Evolutionary conservation across 2,113 vertebrate species (phyloP), one percentile per base, ranked within the genome.

Genomic region (Hemichromis elongatus): DNA sequence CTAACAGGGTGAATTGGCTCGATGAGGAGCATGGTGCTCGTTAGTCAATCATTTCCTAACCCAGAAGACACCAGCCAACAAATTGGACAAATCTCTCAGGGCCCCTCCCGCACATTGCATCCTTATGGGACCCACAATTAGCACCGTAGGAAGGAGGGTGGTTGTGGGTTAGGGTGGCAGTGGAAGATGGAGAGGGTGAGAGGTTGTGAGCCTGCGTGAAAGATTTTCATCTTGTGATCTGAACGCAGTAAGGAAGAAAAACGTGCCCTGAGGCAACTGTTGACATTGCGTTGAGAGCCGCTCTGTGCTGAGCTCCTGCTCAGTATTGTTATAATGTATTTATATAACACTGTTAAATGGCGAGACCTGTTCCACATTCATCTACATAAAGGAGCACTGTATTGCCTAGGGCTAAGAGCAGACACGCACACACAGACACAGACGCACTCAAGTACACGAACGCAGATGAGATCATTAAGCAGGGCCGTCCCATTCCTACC

Each of bases 361-460:
- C 95, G 93, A 97, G 93, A 96, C 96, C 96, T 96, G 97, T 96
- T 97, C 95, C 95, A 96, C 96, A 97, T 97, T 97, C 97, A 98
- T 98, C 97, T 98, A 96, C 97, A 97, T 98, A 97, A 97, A 97
- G 96, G 95, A 96, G 95, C 94, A 95, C 93, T 95, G 96, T 97
- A 96, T 95, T 90, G 97, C 98, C 97, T 90, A 86, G 94, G 97
- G 98, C 96, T 90, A 92, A 90, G 93, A 96, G 94, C 16, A 87
- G 50, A 87, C 79, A 79, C 53, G 59, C 56, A 86, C 61, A 47
- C 80, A 56, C 66, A 70, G 37, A 81, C 80, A 81, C 50, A 80
- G 28, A 85, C 30, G 77, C 63, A 81, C 70, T 82, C 35, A n/a
- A 75, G 50, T 47, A 80, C 30, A 84, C 52, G 80, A 14, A 61